Evolutionary conservation across 1,140 invertebrate species (phyloP), one percentile per base, ranked within the genome.

Genomic region (Hylaeus anthracinus): DNA sequence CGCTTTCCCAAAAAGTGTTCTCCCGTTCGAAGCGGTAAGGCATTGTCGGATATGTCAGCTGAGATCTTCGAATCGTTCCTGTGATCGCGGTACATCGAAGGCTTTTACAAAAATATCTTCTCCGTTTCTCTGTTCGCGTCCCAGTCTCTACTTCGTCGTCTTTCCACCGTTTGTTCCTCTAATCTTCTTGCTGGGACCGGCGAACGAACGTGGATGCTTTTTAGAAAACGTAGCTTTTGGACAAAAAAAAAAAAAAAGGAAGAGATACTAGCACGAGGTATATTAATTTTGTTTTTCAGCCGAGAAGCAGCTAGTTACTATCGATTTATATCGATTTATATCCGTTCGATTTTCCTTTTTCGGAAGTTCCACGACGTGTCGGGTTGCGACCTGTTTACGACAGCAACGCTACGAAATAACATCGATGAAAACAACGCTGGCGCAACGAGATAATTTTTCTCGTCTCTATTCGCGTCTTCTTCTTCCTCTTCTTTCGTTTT

Each of bases 31-130:
- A 93, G 92, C 92, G 88, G 89, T 93, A 93, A 93, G 93, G 93
- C 93, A 93, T 93, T 93, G 90, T 93, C 91, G 91, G 92, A 93
- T 93, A 93, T 94, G 92, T 93, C 88, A 90, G 91, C 92, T 93
- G 92, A 92, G 91, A 91, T 92, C 88, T 92, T 88, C 87, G 90
- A 82, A 82, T 80, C 67, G 70, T 76, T 78, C 89, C 89, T 86
- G 89, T 90, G 89, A 87, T 88, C 83, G 86, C 88, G 89, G 87
- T 90, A 88, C 89, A 92, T 93, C 85, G 91, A 92, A 92, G 90
- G 91, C 91, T 90, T 92, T 79, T 93, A 93, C 88, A 93, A 93
- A 93, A 93, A 93, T 93, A 91, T 92, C 76, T 88, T 87, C 83
- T 89, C 82, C 86, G 84, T 85, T 73, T 26, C 55, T 48, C 26